Evolutionary conservation across 35 echinoderm and acorn worm species (phyloP), one percentile per base, ranked within the genome.

Genomic region (Anneissia japonica): DNA sequence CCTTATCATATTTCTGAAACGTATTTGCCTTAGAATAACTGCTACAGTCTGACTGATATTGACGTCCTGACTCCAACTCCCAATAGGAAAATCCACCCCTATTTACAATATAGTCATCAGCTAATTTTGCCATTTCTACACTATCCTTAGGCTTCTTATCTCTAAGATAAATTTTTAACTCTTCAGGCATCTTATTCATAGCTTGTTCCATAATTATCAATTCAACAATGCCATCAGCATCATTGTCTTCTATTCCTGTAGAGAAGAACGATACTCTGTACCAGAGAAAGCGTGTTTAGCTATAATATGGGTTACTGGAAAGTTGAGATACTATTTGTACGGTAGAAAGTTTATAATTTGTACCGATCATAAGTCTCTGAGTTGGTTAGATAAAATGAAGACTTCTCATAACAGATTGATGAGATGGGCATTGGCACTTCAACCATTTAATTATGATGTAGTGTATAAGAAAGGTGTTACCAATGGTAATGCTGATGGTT

Each of bases 161-260:
- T 23, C 51, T 64, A 12, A 64, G 19, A 64, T 9, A 64, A 19
- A 64, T 19, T 26, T 23, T 64, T 64, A 64, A 23, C 1, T 64
- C 51, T 64, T 64, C 51, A 12, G 51, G 84, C 37, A 86, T 23
- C 43, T 77, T 86, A 46, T 31, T 46, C 1, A 86, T 23, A 30
- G 73, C 84, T 32, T 86, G 73, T 29, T 86, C 84, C 28, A 86
- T 86, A 21, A 86, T 21, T 37, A 86, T 77, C 74, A 86, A 5
- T 45, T 86, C 74, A 10, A 73, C 77, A 31, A 86, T 86, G 4
- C 84, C 73, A n/a, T 86, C 10, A 28, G 46, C 46, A 74, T 85
- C 33, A 85, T 16, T 29, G 6, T 74, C 10, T 30, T 85, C n/a
- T n/a, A n/a, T n/a, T n/a, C n/a, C n/a, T n/a, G 26, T 32, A n/a